These are phyloP conservation scores for Leptoteleia sp. DNA, from an alignment of 1,140 invertebrate species.

Conservation along the genomic window DNA sequence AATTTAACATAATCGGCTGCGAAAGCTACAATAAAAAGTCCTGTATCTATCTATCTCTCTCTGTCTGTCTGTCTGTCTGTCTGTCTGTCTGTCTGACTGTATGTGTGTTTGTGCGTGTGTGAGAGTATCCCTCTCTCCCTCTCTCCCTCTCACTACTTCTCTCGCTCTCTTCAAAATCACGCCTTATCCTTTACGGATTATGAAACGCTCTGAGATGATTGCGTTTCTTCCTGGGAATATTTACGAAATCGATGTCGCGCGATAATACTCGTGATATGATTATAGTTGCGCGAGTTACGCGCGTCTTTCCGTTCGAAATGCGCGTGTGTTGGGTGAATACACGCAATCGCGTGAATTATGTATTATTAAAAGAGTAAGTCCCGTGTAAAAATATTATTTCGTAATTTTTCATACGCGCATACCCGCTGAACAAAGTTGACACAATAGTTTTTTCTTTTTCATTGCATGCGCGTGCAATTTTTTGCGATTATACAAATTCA, in stretches of 20 bases:
- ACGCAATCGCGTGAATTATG: constrained; percentile 68
- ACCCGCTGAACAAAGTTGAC: constrained; percentile 43
- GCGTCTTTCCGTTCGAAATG: constrained; percentile 66
- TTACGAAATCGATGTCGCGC: constrained; percentile 78
- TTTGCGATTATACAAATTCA: constrained; percentile 11
- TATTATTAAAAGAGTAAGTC: constrained; percentile 57
- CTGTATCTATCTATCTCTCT: too few species aligned
- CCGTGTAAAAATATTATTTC: constrained; percentile 53
- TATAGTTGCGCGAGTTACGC: constrained; percentile 67
- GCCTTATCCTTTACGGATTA: constrained; percentile 46
- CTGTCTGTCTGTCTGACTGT: too few species aligned
- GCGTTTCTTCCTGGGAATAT: constrained; percentile 73
- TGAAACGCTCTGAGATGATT: constrained; percentile 53
- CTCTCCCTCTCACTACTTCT: not conserved
- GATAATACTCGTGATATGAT: constrained; percentile 74
- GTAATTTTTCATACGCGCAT: constrained; percentile 56
- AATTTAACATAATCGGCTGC: too few species aligned
- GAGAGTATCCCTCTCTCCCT: constrained; percentile 2
- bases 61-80: too few species aligned
- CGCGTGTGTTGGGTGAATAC: constrained; percentile 65
- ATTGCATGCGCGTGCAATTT: constrained; percentile 24
- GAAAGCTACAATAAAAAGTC: too few species aligned
- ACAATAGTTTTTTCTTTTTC: constrained; percentile 53
- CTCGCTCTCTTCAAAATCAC: constrained; percentile 4
- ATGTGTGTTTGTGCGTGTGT: too few species aligned